Evolutionary conservation across 2,888 invertebrate species (phyloP).

Genomic region (Meiosimyza decipiens): DNA sequence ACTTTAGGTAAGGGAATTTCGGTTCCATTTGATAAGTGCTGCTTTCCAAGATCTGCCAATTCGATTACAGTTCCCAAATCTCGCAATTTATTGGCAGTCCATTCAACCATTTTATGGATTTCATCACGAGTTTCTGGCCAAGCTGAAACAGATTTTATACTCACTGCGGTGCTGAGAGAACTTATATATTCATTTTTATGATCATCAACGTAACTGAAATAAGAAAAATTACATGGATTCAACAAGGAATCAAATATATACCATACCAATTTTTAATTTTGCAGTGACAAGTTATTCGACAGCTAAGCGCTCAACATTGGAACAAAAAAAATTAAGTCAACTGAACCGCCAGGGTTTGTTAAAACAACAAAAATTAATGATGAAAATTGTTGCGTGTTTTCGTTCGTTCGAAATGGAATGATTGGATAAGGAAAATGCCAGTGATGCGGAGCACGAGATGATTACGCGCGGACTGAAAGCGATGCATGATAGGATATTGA

Average conservation of each 20-base stretch:
- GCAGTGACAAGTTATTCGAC: too few relatives aligned
- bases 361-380: too few relatives aligned
- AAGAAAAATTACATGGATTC: not conserved
- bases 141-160: conserved; percentile 95
- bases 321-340: too few relatives aligned
- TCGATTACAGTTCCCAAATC: conserved; percentile 78
- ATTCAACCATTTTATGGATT: conserved; percentile 85
- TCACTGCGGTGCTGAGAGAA: conserved; percentile 85
- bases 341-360: too few relatives aligned
- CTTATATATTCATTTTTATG: conserved; percentile 82
- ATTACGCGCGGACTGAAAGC: too few relatives aligned
- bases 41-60: conserved; percentile 81
- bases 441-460: too few relatives aligned
- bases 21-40: conserved; percentile 77
- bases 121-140: conserved; percentile 86
- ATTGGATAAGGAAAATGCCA: too few relatives aligned
- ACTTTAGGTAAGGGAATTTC: conserved; percentile 86
- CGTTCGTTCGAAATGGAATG: too few relatives aligned
- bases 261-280: too few relatives aligned
- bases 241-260: not conserved
- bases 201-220: conserved; percentile 74
- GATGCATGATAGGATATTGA: too few relatives aligned
- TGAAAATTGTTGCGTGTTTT: too few relatives aligned
- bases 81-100: conserved; percentile 78
- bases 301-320: too few relatives aligned